These are phyloP conservation scores for Rhamnusium bicolor DNA, from an alignment of 2,888 invertebrate genomes.

Conservation along the genomic window DNA sequence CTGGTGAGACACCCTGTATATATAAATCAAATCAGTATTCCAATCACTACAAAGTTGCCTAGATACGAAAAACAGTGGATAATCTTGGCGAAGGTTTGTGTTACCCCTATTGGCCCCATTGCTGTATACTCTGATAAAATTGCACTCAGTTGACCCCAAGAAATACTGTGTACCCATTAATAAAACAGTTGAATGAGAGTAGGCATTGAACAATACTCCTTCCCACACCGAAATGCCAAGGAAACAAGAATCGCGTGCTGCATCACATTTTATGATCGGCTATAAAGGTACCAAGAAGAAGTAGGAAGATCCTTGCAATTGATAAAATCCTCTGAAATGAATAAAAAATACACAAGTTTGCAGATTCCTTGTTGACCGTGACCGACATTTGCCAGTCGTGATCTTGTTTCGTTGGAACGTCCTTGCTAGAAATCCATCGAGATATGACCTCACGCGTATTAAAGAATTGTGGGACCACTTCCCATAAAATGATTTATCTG, in stretches of 20 bases:
- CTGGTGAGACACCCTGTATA: too few species aligned
- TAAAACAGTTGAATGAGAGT: background rate
- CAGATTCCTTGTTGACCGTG: slow-evolving; percentile 19
- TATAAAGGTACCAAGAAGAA: background rate
- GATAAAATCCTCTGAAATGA: slow-evolving; percentile 1
- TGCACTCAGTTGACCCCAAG: background rate
- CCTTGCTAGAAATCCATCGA: slow-evolving; percentile 26
- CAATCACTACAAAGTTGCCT: too few species aligned
- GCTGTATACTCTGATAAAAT: background rate
- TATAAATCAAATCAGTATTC: too few species aligned
- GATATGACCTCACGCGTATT: slow-evolving; percentile 29
- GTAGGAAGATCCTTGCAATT: background rate
- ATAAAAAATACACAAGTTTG: slow-evolving; percentile 3
- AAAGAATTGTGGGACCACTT: background rate
- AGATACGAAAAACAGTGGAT: too few species aligned
- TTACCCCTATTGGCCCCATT: too few species aligned
- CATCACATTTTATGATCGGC: background rate
- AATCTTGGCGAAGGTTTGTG: background rate
- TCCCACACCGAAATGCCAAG: background rate
- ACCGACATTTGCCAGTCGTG: slow-evolving; percentile 30
- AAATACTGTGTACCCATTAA: background rate
- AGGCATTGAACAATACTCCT: background rate
- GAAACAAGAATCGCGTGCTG: background rate
- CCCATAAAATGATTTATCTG: slow-evolving; percentile 4
- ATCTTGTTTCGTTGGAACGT: slow-evolving; percentile 26